phyloP scores from a whole-genome alignment of 2,888 invertebrate genomes.

The Orchesella flavescens region DNA sequence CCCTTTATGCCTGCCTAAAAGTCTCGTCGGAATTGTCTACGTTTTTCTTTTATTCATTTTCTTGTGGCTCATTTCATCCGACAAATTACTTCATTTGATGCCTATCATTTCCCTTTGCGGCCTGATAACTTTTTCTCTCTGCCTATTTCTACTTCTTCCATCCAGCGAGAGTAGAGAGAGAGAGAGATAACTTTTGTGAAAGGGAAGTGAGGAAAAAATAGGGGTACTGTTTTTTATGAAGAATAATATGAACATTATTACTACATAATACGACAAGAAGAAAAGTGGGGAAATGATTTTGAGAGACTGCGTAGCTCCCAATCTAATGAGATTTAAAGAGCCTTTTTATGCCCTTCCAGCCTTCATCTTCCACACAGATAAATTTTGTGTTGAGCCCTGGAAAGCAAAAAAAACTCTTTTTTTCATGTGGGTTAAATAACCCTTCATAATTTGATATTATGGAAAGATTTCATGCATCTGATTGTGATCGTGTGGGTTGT shows the following conservation, averaged over 20 bases:
- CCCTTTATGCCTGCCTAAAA: constrained; percentile 22
- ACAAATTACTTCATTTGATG: constrained; percentile 71
- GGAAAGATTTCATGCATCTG: constrained; percentile 46
- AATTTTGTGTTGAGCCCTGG: too few species aligned
- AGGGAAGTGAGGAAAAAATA: background rate
- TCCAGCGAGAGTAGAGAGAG: constrained; percentile 12
- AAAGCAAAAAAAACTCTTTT: background rate
- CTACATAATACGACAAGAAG: too few species aligned
- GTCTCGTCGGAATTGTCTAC: constrained; percentile 35
- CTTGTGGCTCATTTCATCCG: constrained; percentile 69
- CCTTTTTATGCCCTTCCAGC: constrained; percentile 2
- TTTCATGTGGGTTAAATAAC: constrained; percentile 13
- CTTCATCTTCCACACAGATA: background rate
- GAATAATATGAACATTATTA: too few species aligned
- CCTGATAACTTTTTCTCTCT: constrained; percentile 34
- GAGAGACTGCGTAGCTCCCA: background rate
- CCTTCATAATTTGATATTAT: constrained; percentile 46
- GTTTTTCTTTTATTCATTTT: constrained; percentile 55
- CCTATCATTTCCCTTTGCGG: constrained; percentile 69
- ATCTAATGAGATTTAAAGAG: constrained; percentile 48
- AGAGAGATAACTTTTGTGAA: constrained; percentile 6
- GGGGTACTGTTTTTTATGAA: too few species aligned
- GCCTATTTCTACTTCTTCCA: constrained; percentile 21
- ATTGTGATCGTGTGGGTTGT: constrained; percentile 9
- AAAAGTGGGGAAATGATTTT: too few species aligned